Evolutionary conservation across 2,797 vertebrate species (phyloP), one percentile per base, ranked within the genome.

Genomic region (Coracias cyanogaster): DNA sequence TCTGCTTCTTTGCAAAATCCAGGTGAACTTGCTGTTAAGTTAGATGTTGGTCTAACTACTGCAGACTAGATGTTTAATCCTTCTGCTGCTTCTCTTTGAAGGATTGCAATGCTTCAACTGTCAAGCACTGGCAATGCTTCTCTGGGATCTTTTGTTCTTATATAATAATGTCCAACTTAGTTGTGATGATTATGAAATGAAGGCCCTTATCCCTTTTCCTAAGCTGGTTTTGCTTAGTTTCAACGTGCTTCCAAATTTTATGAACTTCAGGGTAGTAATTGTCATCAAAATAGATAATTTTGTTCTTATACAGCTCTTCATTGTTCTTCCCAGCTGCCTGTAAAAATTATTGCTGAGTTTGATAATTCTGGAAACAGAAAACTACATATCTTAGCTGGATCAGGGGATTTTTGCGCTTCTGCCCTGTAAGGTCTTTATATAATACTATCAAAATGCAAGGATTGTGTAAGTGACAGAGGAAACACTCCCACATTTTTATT

Each of bases 271-370:
- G 89, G 92, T 83, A 95, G 69, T 45, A 94, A 86, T 79, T 97
- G 96, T 97, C 95, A 96, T 93, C 84, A 1, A 49, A 92, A 91
- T 51, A 90, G 79, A 93, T 94, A 92, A 92, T 95, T 96, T 67
- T 72, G 12, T 80, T 89, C 91, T 91, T 94, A 78, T 69, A 88
- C 89, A 92, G 86, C 57, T 78, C 69, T 72, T 92, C 86, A 96
- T 93, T 95, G 93, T 95, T 95, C 87, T 78, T 87, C 84, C 46
- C 15, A 81, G 58, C 54, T 86, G 91, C 73, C 64, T 90, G 46
- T 70, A 91, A 95, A 88, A 87, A 76, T 22, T 76, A 77, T 69
- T 81, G 69, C 76, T 69, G 71, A 88, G 76, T 92, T 83, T 66
- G 92, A 93, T 95, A 95, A 94, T 86, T 92, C 87, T 95, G 73